These are phyloP conservation scores for Lingula anatina DNA, from an alignment of 2,888 invertebrate genomes.

Conservation along the genomic window DNA sequence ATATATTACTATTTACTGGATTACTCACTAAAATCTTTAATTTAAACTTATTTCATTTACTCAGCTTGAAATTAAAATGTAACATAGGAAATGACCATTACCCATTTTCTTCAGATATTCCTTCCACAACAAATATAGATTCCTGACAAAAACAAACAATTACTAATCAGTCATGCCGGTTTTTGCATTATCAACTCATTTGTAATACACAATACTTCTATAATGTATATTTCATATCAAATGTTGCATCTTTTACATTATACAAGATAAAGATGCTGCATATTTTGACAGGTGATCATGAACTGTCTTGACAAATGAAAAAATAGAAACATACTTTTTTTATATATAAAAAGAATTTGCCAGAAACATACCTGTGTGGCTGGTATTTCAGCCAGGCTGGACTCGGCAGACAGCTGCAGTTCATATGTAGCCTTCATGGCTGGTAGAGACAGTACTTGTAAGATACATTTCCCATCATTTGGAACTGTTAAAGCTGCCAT, in stretches of 20 bases:
- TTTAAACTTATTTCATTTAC: slow-evolving; percentile 13
- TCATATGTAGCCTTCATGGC: slow-evolving; percentile 16
- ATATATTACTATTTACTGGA: not conserved
- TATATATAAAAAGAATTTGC: too few relatives aligned
- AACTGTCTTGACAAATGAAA: too few relatives aligned
- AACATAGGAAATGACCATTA: not conserved
- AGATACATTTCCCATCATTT: slow-evolving; percentile 11
- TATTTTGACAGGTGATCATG: too few relatives aligned
- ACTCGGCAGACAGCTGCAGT: slow-evolving; percentile 22
- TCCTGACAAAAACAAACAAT: slow-evolving; percentile 19
- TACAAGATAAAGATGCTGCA: too few relatives aligned
- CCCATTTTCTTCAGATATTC: slow-evolving; percentile 13
- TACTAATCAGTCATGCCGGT: not conserved
- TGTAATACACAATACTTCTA: not conserved
- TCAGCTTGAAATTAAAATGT: too few relatives aligned
- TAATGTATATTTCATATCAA: not conserved
- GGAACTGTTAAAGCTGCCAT: slow-evolving; percentile 17
- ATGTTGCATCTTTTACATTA: slow-evolving; percentile 26
- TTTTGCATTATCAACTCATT: not conserved
- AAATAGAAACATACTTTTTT: too few relatives aligned
- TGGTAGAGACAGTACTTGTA: slow-evolving; percentile 21
- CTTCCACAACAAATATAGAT: slow-evolving; percentile 26
- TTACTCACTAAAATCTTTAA: not conserved
- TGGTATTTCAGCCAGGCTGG: slow-evolving; percentile 13
- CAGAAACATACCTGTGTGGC: not conserved